phyloP scores from a whole-genome alignment of 1,140 invertebrate species.

The Micrasema longulum region DNA sequence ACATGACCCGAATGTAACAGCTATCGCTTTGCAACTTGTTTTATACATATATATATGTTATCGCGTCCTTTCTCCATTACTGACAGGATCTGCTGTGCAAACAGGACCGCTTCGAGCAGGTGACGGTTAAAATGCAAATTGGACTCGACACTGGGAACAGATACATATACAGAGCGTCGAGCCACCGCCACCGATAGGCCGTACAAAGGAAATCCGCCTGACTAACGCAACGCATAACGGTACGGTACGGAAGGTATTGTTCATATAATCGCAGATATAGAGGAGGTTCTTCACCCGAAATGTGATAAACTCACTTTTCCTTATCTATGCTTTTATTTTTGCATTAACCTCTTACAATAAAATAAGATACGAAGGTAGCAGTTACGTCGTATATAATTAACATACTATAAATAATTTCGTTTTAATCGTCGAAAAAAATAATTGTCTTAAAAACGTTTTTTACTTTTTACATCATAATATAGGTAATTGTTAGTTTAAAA shows the following conservation, averaged over 20 bases:
- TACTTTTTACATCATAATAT: too few relatives aligned
- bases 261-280: slow-evolving; percentile 5
- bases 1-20: not conserved
- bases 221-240: too few relatives aligned
- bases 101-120: slow-evolving; percentile 20
- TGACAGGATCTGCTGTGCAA: slow-evolving; percentile 15
- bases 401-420: too few relatives aligned
- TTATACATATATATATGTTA: slow-evolving; percentile 10
- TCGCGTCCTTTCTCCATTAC: slow-evolving; percentile 5
- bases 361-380: too few relatives aligned
- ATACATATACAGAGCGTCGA: not conserved
- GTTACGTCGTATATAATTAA: too few relatives aligned
- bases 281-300: not conserved
- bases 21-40: slow-evolving; percentile 23
- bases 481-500: too few relatives aligned
- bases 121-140: slow-evolving; percentile 48
- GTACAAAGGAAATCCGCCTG: slow-evolving; percentile 21
- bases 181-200: slow-evolving; percentile 11
- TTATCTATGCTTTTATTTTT: too few relatives aligned
- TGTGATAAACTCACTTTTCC: too few relatives aligned
- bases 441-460: too few relatives aligned
- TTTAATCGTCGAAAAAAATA: too few relatives aligned
- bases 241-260: not conserved
- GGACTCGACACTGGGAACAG: slow-evolving; percentile 7
- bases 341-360: too few relatives aligned